Percentiles rank a stretch among this genome's conserved stretches.
These are phyloP conservation scores for Nephrotoma appendiculata DNA, from an alignment of 2,888 invertebrate genomes.

Conservation along the genomic window DNA sequence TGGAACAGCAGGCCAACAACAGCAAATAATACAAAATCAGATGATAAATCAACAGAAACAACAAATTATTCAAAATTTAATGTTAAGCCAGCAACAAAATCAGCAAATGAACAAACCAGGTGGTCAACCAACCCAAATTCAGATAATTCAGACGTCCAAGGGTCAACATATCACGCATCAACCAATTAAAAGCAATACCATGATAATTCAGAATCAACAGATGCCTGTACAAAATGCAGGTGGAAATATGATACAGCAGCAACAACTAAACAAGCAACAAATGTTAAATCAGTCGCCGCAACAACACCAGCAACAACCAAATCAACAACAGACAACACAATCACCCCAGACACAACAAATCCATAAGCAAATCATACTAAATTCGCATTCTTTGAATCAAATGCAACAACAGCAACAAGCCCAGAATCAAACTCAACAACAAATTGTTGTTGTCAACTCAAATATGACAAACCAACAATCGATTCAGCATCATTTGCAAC, in stretches of 20 bases:
- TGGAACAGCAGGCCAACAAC: constrained; percentile 15
- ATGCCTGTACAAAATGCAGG: not conserved
- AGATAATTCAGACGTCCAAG: constrained; percentile 17
- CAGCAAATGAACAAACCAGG: constrained; percentile 13
- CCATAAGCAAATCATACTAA: not conserved
- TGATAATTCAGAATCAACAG: constrained; percentile 9
- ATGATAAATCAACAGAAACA: constrained; percentile 19
- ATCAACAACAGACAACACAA: constrained; percentile 16
- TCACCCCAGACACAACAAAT: not conserved
- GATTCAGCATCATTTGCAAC: constrained; percentile 6
- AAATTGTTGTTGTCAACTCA: constrained; percentile 6
- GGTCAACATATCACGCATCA: constrained; percentile 19
- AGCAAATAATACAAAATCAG: constrained; percentile 20
- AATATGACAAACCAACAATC: not conserved
- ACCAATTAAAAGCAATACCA: constrained; percentile 12
- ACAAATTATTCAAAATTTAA: constrained; percentile 14
- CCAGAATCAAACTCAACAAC: constrained; percentile 15
- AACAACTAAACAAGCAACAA: not conserved
- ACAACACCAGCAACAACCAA: constrained; percentile 19
- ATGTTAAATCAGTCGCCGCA: constrained; percentile 14
- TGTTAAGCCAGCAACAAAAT: constrained; percentile 16
- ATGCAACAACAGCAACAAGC: constrained; percentile 18
- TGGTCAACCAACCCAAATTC: constrained; percentile 13
- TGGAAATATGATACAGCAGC: not conserved
- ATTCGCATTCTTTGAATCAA: not conserved